phyloP scores from a whole-genome alignment of 2,113 vertebrate species.

The Mobula hypostoma region DNA sequence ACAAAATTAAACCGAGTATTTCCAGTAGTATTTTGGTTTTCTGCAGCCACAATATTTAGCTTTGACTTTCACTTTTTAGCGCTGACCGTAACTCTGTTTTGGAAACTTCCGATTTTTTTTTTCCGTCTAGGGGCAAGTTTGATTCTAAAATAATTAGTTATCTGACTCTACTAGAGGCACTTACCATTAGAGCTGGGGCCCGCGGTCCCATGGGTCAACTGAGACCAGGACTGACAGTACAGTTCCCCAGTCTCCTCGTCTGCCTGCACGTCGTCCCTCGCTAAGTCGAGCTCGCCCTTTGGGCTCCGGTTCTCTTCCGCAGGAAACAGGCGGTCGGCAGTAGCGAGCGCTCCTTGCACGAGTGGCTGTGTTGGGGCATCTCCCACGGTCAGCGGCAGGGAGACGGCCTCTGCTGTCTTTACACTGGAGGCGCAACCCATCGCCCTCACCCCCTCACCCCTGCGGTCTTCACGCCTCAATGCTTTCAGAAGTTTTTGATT shows the following conservation, averaged over 20 bases:
- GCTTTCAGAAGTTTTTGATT: not conserved
- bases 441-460: not conserved
- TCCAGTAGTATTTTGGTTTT: too few species aligned
- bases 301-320: not conserved
- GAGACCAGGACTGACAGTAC: not conserved
- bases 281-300: not conserved
- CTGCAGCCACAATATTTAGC: not conserved
- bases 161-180: not conserved
- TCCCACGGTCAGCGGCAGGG: not conserved
- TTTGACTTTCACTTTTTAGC: not conserved
- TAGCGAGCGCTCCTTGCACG: not conserved
- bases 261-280: not conserved
- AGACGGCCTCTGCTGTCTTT: not conserved
- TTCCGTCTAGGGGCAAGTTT: not conserved
- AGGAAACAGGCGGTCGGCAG: not conserved
- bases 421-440: conserved; percentile 23
- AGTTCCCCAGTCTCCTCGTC: conserved; percentile 10
- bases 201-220: not conserved
- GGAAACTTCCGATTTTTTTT: not conserved
- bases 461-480: not conserved
- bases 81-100: not conserved
- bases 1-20: too few species aligned
- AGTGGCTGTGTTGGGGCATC: not conserved
- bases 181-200: not conserved
- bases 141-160: not conserved